Base-by-base conservation (phyloP, 2,113 vertebrate species). In the Callopanchax toddi region DNA sequence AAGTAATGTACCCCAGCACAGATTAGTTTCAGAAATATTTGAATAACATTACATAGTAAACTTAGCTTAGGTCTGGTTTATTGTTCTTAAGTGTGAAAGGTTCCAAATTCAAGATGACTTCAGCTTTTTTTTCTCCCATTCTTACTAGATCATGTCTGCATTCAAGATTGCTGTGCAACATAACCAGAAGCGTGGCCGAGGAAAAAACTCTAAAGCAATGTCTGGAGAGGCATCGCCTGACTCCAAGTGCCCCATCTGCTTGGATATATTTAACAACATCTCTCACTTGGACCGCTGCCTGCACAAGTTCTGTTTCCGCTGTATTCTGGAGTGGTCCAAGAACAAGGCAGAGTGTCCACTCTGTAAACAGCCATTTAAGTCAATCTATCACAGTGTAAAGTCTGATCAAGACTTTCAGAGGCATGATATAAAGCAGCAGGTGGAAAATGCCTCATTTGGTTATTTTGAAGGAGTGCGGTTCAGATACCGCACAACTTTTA, bases 291-390 rank as follows among this genome's bases (percentile, higher is more conserved):
- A 98, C 79, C 85, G 91, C 42, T 99, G 97, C 78, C 90, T 96
- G 45, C 97, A 99, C 51, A 95, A 94, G 59, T 99, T 99, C 85
- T 99, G 97, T 74, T 99, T 98, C 81, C 91, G 93, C 16, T 99
- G 97, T 81, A 95, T 99, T 59, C 94, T 95, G 0, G 96, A 99
- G 66, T 99, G 96, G 97, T 96, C 96, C 29, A 99, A 97, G 82
- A 99, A 97, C 93, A 99, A 99, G 91, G 95, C 96, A 0, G 96
- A 98, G 62, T 99, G 97, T 51, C 97, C 96, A 0, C 88, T 99
- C 0, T 99, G 97, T 90, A 99, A 99, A 70, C 97, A 98, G 23
- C 94, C 96, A 0, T 99, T 99, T 75, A 90, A 91, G 75, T 96
- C 96, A 20, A 97, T 99, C 64, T 96, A 97, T 80, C 96, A 99